Percentiles rank a stretch among this genome's conserved stretches.
Conservation (phyloP, 2,113 vertebrate species). For the Anoura caudifer region DNA sequence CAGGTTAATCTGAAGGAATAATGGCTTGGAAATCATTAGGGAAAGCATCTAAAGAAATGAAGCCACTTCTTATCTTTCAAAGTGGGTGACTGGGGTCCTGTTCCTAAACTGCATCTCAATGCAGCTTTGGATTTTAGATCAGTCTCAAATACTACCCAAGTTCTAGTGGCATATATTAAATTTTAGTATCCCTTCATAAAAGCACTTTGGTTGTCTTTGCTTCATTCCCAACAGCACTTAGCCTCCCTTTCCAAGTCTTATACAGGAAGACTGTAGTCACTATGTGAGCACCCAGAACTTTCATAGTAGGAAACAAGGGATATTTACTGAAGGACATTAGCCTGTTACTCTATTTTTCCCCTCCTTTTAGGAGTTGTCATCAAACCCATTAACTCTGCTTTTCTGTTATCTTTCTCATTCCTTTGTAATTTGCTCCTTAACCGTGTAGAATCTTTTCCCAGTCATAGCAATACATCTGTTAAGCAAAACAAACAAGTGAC, state of each 20-base stretch:
- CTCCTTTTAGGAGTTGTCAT: not conserved
- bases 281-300: not conserved
- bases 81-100: not conserved
- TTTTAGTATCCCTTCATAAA: not conserved
- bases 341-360: not conserved
- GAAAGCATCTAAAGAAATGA: not conserved
- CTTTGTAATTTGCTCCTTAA: not conserved
- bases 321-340: not conserved
- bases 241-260: not conserved
- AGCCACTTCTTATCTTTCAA: not conserved
- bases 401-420: not conserved
- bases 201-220: not conserved
- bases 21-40: not conserved
- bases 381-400: not conserved
- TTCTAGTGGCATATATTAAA: not conserved
- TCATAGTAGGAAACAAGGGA: not conserved
- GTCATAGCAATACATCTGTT: not conserved
- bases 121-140: not conserved
- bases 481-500: not conserved
- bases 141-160: not conserved
- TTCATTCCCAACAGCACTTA: not conserved
- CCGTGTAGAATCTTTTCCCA: not conserved
- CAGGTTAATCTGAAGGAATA: not conserved
- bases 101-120: not conserved
- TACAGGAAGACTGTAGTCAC: not conserved